Base-by-base conservation (phyloP, 2,797 vertebrate genomes). In the Threskiornis aethiopicus region DNA sequence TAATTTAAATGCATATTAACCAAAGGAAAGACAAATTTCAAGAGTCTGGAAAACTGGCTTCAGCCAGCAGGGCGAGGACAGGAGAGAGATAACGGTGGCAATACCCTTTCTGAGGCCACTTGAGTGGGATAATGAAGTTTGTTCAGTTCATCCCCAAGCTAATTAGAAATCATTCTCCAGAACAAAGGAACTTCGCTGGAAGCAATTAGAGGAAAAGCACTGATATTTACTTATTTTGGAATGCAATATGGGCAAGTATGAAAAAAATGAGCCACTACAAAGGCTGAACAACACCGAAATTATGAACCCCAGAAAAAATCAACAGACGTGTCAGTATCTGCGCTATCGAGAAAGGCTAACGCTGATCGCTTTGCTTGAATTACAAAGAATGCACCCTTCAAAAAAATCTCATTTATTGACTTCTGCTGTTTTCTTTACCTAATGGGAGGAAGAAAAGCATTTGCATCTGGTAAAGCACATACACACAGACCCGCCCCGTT, bases 101-200 rank as follows among this genome's bases (percentile, higher is more conserved):
- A 79, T 9, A 57, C 66, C 75, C 42, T 80, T 79, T 55, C 39
- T 49, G 78, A 89, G 71, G 75, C 42, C 35, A 55, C 51, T 41
- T 12, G 66, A 69, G 46, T 13, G 58, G 64, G 82, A 79, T 79
- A 89, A 92, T 13, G 25, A 91, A 70, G 75, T 85, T 70, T 44
- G 46, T 44, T 91, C 84, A 37, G 78, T 65, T 85, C 64, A 55
- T n/a, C 71, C 59, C 59, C 2, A 3, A 89, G 72, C 81, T 96
- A 91, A 96, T 92, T 92, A 80, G 87, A 95, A 95, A 89, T 92
- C 25, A 0, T 37, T 59, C 82, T 91, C 71, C 51, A 89, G 93
- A 95, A 95, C 75, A 82, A 89, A 96, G 55, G 18, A 92, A 49
- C 59, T 31, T 80, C 3, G 3, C 78, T 77, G 91, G 87, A 91